Conservation (phyloP, 2,888 invertebrate species). For the Leptopilina drosophilae region DNA sequence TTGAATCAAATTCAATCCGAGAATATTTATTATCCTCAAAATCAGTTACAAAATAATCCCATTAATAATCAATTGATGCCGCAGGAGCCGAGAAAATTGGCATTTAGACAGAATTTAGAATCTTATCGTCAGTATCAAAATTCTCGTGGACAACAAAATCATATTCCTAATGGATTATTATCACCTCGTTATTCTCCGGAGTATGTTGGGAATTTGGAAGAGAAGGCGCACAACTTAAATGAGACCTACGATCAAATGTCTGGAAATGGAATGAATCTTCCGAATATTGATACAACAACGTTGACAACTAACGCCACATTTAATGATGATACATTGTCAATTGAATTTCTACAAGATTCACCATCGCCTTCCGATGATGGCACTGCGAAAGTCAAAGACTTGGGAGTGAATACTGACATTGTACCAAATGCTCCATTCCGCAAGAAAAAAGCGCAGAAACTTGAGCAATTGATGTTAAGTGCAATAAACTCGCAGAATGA, state of each 20-base stretch:
- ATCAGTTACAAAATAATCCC: conserved; percentile 65
- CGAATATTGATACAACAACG: conserved; percentile 66
- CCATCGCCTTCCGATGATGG: conserved; percentile 68
- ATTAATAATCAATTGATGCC: conserved; percentile 68
- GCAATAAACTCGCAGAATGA: conserved; percentile 75
- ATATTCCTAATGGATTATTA: conserved; percentile 54
- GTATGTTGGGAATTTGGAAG: conserved; percentile 69
- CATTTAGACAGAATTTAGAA: conserved; percentile 63
- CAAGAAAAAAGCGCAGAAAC: conserved; percentile 73
- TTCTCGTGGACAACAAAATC: conserved; percentile 50
- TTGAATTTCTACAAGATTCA: conserved; percentile 72
- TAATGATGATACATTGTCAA: conserved; percentile 72
- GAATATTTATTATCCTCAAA: conserved; percentile 65
- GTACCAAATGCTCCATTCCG: conserved; percentile 70
- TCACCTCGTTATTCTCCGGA: conserved; percentile 69
- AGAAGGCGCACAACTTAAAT: conserved; percentile 67
- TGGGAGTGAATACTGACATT: conserved; percentile 67
- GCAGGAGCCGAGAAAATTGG: conserved; percentile 68
- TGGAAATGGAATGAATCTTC: conserved; percentile 56
- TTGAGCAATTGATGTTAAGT: conserved; percentile 72
- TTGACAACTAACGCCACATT: conserved; percentile 75
- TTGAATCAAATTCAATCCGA: conserved; percentile 61
- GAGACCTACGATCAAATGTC: conserved; percentile 66
- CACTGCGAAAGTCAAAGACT: conserved; percentile 65
- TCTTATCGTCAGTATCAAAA: conserved; percentile 63